Evolutionary conservation across 2,797 vertebrate species (phyloP), one percentile per base, ranked within the genome.

Genomic region (Microcaecilia unicolor): DNA sequence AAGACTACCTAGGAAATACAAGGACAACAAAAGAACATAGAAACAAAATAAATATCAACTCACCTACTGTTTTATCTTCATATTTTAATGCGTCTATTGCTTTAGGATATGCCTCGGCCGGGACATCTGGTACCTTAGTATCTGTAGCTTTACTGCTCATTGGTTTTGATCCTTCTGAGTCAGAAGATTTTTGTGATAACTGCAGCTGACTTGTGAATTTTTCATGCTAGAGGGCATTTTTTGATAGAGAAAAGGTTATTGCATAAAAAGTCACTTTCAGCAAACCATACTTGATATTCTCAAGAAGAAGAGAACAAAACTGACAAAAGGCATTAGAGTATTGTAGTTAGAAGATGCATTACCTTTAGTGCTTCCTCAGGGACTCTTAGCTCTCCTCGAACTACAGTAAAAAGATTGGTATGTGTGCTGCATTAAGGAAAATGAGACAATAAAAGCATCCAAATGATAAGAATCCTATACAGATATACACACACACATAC

Each of bases 341-440:
- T n/a, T n/a, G n/a, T n/a, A 20, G 19, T 13, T 13, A 22, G 10
- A 31, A 30, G 25, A 8, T 20, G 7, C 22, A 48, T 74, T 82
- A 95, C 96, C 90, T 97, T 97, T 46, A 99, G 84, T 41, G 96
- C 95, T 74, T 99, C 96, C 70, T 99, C 96, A 7, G 96, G 95
- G 13, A 99, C 96, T 20, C 89, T 91, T 64, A 98, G 88, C 65
- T 98, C 92, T 48, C 92, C 94, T 51, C 89, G 83, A 19, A 91
- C 93, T 30, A 98, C 96, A 48, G 92, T 97, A 70, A 98, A 99
- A 62, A 98, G 83, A 79, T 98, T 98, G 69, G 88, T 96, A 99
- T 99, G 96, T 99, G 77, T 61, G 60, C 48, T 40, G 52, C 36
- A 58, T 76, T 92, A 95, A 93, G 85, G 76, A 83, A 87, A 74